Conservation (phyloP, 1,140 invertebrate species). For the Heliconius hewitsoni region DNA sequence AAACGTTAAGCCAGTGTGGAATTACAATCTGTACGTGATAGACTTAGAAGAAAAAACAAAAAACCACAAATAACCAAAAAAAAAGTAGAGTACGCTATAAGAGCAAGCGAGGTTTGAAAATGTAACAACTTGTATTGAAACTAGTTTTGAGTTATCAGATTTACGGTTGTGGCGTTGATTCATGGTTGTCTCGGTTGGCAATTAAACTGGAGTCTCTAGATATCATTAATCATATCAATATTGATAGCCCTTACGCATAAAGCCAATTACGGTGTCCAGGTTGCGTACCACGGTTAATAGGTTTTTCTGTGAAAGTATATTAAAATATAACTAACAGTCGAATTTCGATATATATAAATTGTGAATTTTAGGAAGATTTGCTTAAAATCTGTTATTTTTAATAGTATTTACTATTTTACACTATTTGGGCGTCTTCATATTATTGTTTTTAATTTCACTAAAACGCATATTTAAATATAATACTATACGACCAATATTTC, state of each 20-base stretch:
- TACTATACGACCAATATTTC: too few species aligned
- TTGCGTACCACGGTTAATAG: conserved; percentile 13
- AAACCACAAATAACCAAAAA: neutral
- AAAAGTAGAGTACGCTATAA: conserved; percentile 27
- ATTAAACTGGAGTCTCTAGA: conserved; percentile 68
- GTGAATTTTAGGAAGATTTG: too few species aligned
- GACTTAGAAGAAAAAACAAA: conserved; percentile 40
- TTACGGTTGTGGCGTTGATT: conserved; percentile 75
- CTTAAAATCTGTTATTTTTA: too few species aligned
- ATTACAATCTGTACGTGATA: conserved; percentile 20
- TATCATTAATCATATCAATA: conserved; percentile 78
- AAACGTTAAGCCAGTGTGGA: conserved; percentile 1
- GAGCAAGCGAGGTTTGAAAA: conserved; percentile 38
- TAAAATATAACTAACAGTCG: too few species aligned
- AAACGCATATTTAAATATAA: too few species aligned
- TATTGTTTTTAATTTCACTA: too few species aligned
- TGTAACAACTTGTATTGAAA: conserved; percentile 52
- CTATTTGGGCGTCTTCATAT: too few species aligned
- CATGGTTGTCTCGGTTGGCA: conserved; percentile 70
- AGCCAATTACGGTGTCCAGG: conserved; percentile 55
- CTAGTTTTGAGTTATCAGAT: conserved; percentile 74
- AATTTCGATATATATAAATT: too few species aligned
- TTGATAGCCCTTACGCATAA: conserved; percentile 73
- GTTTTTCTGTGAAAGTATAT: neutral
- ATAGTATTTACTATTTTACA: too few species aligned